Evolutionary conservation across 35 echinoderm and acorn worm genomes (phyloP).

Genomic region (Apostichopus parvimensis): DNA sequence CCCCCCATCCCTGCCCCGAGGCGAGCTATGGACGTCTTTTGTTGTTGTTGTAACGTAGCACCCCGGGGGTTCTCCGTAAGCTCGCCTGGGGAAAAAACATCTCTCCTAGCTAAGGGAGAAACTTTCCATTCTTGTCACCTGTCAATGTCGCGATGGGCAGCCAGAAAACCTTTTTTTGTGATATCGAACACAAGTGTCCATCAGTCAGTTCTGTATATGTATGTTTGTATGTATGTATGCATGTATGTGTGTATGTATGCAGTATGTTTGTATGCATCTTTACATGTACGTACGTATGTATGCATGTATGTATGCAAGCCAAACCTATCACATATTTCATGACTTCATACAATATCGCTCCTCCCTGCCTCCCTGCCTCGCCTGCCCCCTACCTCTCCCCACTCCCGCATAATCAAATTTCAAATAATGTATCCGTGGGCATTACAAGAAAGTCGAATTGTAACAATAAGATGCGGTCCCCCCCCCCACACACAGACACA

Average conservation of each 20-base stretch:
- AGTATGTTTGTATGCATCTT: no score
- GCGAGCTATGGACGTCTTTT: slow-evolving; percentile 7
- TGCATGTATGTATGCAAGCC: neutral
- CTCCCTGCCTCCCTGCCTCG: neutral
- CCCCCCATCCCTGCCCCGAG: slow-evolving; percentile 51
- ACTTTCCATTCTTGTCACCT: slow-evolving; percentile 17
- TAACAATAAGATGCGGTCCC: no score
- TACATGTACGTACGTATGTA: no score
- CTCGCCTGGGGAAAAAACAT: slow-evolving; percentile 29
- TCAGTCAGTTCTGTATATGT: neutral
- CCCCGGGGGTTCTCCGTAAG: slow-evolving; percentile 30
- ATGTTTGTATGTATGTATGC: neutral
- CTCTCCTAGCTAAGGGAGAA: neutral
- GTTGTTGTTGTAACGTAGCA: neutral
- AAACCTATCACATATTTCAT: no score
- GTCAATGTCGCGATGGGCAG: slow-evolving; percentile 8
- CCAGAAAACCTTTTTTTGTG: neutral
- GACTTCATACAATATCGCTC: no score
- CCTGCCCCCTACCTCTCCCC: no score
- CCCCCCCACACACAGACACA: no score
- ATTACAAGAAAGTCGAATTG: no score
- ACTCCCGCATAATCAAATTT: no score
- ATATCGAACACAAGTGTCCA: slow-evolving; percentile 4
- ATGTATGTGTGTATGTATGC: no score
- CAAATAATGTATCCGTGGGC: no score